Conservation (phyloP, 2,113 vertebrate genomes). For the Sprattus sprattus region DNA sequence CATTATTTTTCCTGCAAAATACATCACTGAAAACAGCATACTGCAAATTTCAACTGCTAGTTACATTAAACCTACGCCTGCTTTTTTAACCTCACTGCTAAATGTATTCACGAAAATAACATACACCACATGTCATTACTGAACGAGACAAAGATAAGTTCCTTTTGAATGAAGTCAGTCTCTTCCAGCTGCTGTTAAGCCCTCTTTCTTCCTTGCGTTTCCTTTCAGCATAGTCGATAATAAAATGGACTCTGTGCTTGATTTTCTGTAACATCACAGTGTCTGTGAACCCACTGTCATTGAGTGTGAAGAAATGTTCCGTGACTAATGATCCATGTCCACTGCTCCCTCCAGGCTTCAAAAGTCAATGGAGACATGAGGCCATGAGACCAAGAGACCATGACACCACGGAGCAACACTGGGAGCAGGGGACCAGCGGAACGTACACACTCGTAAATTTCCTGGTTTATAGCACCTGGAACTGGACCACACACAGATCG, state of each 20-base stretch:
- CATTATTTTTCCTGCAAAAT: background rate
- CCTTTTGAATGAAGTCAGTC: background rate
- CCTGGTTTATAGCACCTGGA: background rate
- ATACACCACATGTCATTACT: background rate
- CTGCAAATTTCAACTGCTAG: background rate
- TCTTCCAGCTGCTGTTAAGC: too few relatives aligned
- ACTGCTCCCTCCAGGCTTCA: background rate
- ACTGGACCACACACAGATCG: background rate
- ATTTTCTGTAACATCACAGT: too few relatives aligned
- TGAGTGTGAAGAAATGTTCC: too few relatives aligned
- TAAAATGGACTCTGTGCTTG: too few relatives aligned
- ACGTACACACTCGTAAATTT: background rate
- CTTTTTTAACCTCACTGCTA: background rate
- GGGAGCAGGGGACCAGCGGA: background rate
- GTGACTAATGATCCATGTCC: too few relatives aligned
- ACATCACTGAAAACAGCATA: background rate
- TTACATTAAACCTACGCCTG: background rate
- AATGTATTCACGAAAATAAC: background rate
- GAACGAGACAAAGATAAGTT: background rate
- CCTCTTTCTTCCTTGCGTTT: too few relatives aligned
- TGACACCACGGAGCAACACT: background rate
- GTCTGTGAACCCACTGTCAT: too few relatives aligned
- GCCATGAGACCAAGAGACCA: background rate
- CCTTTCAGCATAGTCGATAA: background rate
- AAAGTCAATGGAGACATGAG: background rate